Base-by-base conservation (phyloP, 2,888 invertebrate species). In the Sericinus montela region DNA sequence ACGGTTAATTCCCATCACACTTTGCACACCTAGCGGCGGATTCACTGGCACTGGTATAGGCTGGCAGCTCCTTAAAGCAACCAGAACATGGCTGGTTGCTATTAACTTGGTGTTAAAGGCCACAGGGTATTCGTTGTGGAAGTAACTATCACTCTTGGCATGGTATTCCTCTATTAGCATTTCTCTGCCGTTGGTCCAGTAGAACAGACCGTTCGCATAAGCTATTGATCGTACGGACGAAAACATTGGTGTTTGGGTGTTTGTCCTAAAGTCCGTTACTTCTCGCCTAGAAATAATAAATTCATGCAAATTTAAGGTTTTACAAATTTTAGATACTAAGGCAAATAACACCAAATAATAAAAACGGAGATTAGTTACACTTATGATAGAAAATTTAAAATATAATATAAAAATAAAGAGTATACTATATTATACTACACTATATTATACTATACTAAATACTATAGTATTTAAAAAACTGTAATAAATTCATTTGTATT, bases 171-270 rank as follows among this genome's bases (percentile, higher is more conserved):
- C 97, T 10, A 92, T 92, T 38, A 94, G 89, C 55, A 96, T 92
- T 65, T 93, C 92, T 44, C 91, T 89, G 0, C 95, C 95, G 65
- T 95, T 94, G 0, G 95, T 96, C 96, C 97, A 97, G 69, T 95
- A 96, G 69, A 97, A 96, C 9, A 94, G 89, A 6, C 94, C 94
- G 65, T 94, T 93, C 3, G 93, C 93, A 67, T 92, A 92, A 0
- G 94, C 93, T 52, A 97, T 85, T 4, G 96, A 96, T 7, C 92
- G 88, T 0, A 95, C 95, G 44, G 93, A 91, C 48, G 90, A 86
- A 65, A 96, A 94, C 82, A 92, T 92, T 0, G 95, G 93, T 16
- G 92, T 92, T 66, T 94, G 93, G 0, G 94, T 94, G 65, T 94
- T 94, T 13, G 86, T 91, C 42, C 95, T 90, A 44, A 96, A 91